Base-by-base conservation (phyloP, 1,140 invertebrate species). In the Liolophura sinensis region DNA sequence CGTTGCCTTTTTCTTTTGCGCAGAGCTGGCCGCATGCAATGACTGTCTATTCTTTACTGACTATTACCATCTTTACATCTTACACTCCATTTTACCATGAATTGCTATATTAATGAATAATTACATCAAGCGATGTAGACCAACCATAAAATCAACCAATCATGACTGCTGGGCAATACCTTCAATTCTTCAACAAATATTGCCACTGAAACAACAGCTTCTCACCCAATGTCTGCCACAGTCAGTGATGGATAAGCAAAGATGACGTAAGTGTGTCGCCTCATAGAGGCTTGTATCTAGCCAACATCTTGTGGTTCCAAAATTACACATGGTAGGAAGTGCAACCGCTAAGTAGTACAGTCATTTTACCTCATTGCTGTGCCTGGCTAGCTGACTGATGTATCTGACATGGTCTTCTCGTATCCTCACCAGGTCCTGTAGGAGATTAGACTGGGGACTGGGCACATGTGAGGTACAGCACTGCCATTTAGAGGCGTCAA, bases 381-480 rank as follows among this genome's bases (percentile, higher is more conserved):
- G 97, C 75, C 95, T 87, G 1, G 96, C 94, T 67, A 99, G 87
- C 85, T 99, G 96, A 60, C 94, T 96, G 57, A 98, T 98, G 81
- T 97, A 99, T 79, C 94, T 94, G 62, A 97, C 94, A 86, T 99
- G 97, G 83, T 99, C 95, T 75, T 98, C 95, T 61, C 97, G 87
- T 69, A 99, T 98, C 77, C 93, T 90, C 9, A 95, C 95, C 68
- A 99, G 87, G 87, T 97, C 93, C 9, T 96, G 93, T 89, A 98
- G 94, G 59, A 99, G 88, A 87, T 98, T 96, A 0, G 96, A 94
- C 85, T 99, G 97, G 0, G 94, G 94, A 67, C 93, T 82, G 12
- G 77, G 76, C n/a, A 75, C 75, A 68, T 73, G 77, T 20, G 78
- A 78, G 59, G 77, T 82, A 71, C 92, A 82, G 91, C 95, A 46